Evolutionary conservation across 2,888 invertebrate species (phyloP).

Genomic region (Drosophila kokeensis): DNA sequence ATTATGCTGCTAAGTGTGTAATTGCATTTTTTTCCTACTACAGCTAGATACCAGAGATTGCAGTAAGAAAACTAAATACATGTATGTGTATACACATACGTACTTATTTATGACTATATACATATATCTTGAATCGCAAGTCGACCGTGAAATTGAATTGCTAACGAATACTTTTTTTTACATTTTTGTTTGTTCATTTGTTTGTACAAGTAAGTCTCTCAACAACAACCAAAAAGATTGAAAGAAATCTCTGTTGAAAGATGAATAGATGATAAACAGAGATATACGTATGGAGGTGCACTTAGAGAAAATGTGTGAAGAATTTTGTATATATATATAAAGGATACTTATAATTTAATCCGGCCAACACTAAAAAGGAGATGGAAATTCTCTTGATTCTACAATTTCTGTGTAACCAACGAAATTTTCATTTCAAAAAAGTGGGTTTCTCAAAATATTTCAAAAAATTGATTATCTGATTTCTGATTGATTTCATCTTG

Average conservation of each 20-base stretch:
- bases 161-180: conserved; percentile 50
- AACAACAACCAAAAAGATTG: conserved; percentile 3
- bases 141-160: conserved; percentile 83
- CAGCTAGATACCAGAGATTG: conserved; percentile 64
- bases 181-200: conserved; percentile 7
- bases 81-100: neutral
- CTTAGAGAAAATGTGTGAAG: conserved; percentile 1
- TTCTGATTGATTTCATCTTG: neutral
- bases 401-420: neutral
- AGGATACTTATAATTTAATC: neutral
- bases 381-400: neutral
- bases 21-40: conserved; percentile 75
- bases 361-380: neutral
- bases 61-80: conserved; percentile 54
- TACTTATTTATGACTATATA: conserved; percentile 24
- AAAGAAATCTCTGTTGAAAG: conserved; percentile 9
- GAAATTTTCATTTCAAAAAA: neutral
- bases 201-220: conserved; percentile 36
- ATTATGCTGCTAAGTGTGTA: conserved; percentile 72
- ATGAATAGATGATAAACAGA: conserved; percentile 22
- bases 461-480: neutral
- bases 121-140: conserved; percentile 57
- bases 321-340: neutral
- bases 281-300: neutral
- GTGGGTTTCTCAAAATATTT: neutral